Evolutionary conservation across 2,113 vertebrate species (phyloP), one percentile per base, ranked within the genome.

Genomic region (Melanerpes formicivorus): DNA sequence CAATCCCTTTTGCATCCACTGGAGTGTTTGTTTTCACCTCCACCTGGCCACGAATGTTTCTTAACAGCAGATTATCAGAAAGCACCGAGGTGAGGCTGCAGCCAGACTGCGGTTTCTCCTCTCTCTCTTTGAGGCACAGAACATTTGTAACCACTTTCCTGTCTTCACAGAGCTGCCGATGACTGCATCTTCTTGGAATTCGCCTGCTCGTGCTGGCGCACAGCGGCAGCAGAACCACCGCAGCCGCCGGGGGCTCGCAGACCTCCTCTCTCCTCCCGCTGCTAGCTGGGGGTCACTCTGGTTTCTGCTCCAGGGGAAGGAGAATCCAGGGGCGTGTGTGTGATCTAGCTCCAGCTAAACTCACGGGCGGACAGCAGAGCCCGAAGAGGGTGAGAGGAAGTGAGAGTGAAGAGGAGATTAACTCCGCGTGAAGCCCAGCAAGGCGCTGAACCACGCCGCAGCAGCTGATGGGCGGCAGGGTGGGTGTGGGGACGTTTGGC

Each of bases 101-200:
- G 90, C 46, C 91, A 95, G 94, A 77, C 54, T 87, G 87, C 5
- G 86, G 89, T 93, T 93, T 85, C 80, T 87, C 59, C 78, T 93
- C 64, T 55, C 64, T 76, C 29, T 56, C 83, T 96, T 74, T 94
- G 80, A 87, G 84, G 80, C 84, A 94, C 65, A 84, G 37, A 71
- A 88, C 96, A 96, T 94, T 97, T 96, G 86, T 83, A 96, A 97
- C 96, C 96, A 91, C 97, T 97, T 98, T 97, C 97, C 97, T 97
- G 97, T 97, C 97, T 98, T 98, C 97, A 89, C 96, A 93, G 97
- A 97, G 96, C 96, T 97, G 86, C 72, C 52, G 90, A 95, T 98
- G 97, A 96, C 97, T 92, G 90, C 97, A 97, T 93, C 92, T 97
- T 97, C 97, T 96, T 98, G 96, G 98, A 98, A 98, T 98, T 98